Evolutionary conservation across 2,113 vertebrate species (phyloP), one percentile per base, ranked within the genome.

Genomic region (Epinephelus cyanopodus): DNA sequence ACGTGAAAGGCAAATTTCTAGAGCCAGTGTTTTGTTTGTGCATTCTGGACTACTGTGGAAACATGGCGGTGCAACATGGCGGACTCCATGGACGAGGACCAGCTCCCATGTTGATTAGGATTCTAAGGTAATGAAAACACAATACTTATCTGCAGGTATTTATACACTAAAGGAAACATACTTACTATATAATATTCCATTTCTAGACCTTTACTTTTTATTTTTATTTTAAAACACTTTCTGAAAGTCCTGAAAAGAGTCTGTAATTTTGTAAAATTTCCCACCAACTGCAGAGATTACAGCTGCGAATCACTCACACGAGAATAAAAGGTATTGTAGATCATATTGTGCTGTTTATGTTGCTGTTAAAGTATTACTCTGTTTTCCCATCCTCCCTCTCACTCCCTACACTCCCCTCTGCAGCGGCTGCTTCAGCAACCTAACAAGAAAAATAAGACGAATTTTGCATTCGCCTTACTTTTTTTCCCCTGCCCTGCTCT

Each of bases 291-390:
- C 54, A 64, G 4, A 63, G 27, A 48, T 74, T 52, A 57, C 78
- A 86, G 19, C 62, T 27, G 37, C 52, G 83, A 80, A 88, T 86
- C 68, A 33, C 66, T 71, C 60, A 79, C 75, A 53, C 14, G 10
- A 33, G 42, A 39, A 58, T 58, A 39, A 19, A 5, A 33, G 47
- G 2, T 17, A 1, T 10, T 39, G 57, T 83, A 79, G 29, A 87
- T 93, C 74, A 81, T 10, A 47, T 53, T 37, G 10, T 3, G 0
- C 47, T 85, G 82, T 88, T 88, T 86, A 82, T 77, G 58, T 65
- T 79, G 67, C 85, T 29, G 62, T 66, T 72, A 56, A 71, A 64
- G 29, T 72, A 42, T 77, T 58, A 74, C 37, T 53, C 72, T 1
- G 47, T 57, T 71, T 77, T 77, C 21, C 37, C 71, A 45, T 42